phyloP scores from a whole-genome alignment of 2,113 vertebrate genomes.

The Sinosuthora webbiana region DNA sequence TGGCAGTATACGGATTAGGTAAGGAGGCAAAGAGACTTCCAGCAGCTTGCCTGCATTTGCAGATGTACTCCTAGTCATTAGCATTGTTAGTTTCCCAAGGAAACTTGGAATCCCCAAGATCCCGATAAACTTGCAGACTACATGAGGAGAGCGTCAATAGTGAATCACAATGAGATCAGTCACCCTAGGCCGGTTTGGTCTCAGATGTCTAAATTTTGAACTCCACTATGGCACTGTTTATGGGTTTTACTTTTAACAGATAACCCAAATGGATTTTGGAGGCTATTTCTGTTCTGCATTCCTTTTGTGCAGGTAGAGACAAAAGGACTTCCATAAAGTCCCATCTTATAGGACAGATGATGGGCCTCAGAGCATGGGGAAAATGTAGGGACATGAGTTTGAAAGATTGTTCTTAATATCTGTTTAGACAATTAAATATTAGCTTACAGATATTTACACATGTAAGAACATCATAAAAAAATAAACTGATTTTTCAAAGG shows the following conservation, averaged over 20 bases:
- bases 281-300: background rate
- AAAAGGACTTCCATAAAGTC: background rate
- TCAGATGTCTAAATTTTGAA: background rate
- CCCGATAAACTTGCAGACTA: background rate
- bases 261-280: background rate
- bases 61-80: background rate
- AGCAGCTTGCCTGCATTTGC: background rate
- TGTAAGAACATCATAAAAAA: background rate
- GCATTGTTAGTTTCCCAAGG: background rate
- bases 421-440: background rate
- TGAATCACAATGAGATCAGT: background rate
- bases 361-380: background rate
- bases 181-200: background rate
- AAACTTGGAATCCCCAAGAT: background rate
- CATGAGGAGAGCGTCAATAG: background rate
- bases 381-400: background rate
- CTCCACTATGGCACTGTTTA: background rate
- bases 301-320: background rate
- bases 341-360: background rate
- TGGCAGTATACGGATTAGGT: background rate
- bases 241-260: background rate
- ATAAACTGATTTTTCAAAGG: background rate
- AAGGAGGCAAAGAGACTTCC: background rate
- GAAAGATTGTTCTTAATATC: background rate
- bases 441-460: background rate